Evolutionary conservation across 2,888 invertebrate species (phyloP), one percentile per base, ranked within the genome.

Genomic region (Yponomeuta sedellus): DNA sequence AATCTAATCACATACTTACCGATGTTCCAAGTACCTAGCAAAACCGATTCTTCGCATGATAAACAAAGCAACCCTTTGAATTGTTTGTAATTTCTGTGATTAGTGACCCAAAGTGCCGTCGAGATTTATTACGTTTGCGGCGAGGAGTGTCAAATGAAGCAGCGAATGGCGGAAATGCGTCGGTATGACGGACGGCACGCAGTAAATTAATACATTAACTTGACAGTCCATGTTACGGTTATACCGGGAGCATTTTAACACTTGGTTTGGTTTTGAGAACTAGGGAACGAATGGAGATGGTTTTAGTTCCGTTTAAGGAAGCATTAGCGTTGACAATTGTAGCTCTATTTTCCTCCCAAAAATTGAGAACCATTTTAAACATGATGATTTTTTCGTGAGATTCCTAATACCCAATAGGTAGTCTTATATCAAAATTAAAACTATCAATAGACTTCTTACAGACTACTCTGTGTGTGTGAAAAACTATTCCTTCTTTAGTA

Each of bases 151-250:
- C 89, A 82, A 83, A 85, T 89, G 81, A 79, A 82, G 76, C 77
- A 72, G 77, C 79, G 82, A 79, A 78, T 79, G 78, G 81, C 82
- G 85, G 82, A 83, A 81, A 78, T 77, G 75, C 63, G 77, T 74
- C 69, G 70, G 75, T 80, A 76, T 85, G 86, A 86, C 80, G 82
- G 77, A 85, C 80, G 79, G 78, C 78, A 68, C 70, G 65, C 81
- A 82, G 80, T 89, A 88, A 88, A 89, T 90, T 89, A 90, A 89
- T 88, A 88, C 86, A 86, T 88, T 88, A 80, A 85, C 85, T 80
- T 86, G 88, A 86, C 89, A 88, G 83, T 74, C 72, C 71, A 73
- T 81, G 87, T 86, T 83, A 83, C 76, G 81, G 80, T 74, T 81
- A 75, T 79, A 76, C 75, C 73, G 67, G 72, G 71, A 73, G 70